A percentile compares a stretch with the other conserved stretches of the same genome.
These are phyloP conservation scores for Actias luna DNA, from an alignment of 2,888 invertebrate genomes.

Conservation along the genomic window DNA sequence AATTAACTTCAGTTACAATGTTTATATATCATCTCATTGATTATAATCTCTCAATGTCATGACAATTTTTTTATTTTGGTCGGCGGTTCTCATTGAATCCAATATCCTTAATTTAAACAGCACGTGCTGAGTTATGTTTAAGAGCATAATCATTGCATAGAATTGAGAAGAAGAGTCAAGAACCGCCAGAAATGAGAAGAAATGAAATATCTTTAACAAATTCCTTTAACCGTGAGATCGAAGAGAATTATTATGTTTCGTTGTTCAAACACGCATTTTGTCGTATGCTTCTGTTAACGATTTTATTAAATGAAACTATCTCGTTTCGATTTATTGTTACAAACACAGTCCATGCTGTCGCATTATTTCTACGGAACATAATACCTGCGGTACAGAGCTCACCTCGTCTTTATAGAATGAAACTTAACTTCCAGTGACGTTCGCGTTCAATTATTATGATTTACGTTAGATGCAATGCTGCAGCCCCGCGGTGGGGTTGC, in stretches of 20 bases:
- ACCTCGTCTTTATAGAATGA: neutral
- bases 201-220: too few species aligned
- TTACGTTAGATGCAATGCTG: slow-evolving; percentile 74
- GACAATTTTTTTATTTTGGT: neutral
- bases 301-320: too few species aligned
- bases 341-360: neutral
- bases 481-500: slow-evolving; percentile 31
- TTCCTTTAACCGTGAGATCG: too few species aligned
- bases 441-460: slow-evolving; percentile 77
- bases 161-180: too few species aligned
- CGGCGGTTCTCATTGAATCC: neutral
- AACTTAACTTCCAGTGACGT: slow-evolving; percentile 37
- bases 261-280: too few species aligned
- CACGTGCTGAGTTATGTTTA: neutral
- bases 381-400: neutral
- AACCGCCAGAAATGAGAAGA: too few species aligned
- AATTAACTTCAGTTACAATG: neutral
- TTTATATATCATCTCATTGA: neutral
- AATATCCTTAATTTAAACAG: neutral
- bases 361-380: neutral
- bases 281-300: too few species aligned
- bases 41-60: neutral
- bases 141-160: too few species aligned
- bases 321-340: neutral
- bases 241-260: too few species aligned